These are phyloP conservation scores for Onychorhynchus coronatus DNA, from an alignment of 2,113 vertebrate genomes.

Conservation along the genomic window DNA sequence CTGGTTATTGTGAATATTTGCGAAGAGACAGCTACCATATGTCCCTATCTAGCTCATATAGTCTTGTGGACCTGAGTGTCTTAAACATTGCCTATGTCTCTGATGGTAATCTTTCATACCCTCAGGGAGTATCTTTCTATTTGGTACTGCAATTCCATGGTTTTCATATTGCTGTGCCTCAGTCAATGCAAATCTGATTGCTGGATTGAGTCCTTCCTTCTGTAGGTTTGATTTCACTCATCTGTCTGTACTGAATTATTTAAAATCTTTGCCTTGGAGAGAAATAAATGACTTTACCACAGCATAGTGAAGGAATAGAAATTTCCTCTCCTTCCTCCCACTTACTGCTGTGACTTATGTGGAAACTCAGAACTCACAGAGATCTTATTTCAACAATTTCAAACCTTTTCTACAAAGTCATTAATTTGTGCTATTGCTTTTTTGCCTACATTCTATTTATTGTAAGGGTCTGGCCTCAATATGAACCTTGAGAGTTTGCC, in stretches of 20 bases:
- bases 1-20: background rate
- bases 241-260: background rate
- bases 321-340: background rate
- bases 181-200: background rate
- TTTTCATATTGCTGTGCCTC: background rate
- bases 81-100: background rate
- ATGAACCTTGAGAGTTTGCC: conserved; percentile 26
- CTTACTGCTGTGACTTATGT: conserved; percentile 22
- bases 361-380: background rate
- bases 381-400: conserved; percentile 21
- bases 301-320: background rate
- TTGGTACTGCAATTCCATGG: background rate
- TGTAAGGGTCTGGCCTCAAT: conserved; percentile 6
- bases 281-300: background rate
- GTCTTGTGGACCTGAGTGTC: background rate
- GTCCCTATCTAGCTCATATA: background rate
- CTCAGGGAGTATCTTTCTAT: background rate
- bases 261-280: background rate
- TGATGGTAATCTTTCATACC: background rate
- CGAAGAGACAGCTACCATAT: background rate
- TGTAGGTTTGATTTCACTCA: background rate
- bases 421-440: conserved; percentile 31
- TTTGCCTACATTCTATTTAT: conserved; percentile 22
- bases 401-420: background rate
- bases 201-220: background rate